Base-by-base conservation (phyloP, 2,797 vertebrate species). In the Neosilurus hyrtlii region DNA sequence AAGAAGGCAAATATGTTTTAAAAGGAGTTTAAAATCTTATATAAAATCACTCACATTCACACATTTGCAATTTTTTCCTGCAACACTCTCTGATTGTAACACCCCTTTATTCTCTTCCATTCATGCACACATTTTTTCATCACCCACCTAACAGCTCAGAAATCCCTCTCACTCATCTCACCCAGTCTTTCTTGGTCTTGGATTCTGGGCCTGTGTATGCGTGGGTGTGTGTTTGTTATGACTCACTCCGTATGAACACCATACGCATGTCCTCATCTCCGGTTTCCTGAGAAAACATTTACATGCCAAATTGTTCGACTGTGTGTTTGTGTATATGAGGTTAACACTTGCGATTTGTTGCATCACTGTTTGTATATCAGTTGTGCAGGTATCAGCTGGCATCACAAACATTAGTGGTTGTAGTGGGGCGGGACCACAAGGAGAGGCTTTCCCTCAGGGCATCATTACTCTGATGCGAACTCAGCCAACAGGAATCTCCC, bases 331-430 rank as follows among this genome's bases (percentile, higher is more conserved):
- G 43, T 72, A 80, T 54, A 37, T 84, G 82, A 79, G 82, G 86
- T 91, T 90, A 93, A 87, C 26, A 65, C 94, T 95, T 94, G 91
- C 94, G 91, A 80, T 9, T 49, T 90, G 88, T 95, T 94, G 93
- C 94, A 91, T 95, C 94, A 94, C 86, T 79, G 71, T 72, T 65
- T 86, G 63, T 84, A 37, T 84, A 56, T 59, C 11, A 26, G 43
- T 68, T 65, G 74, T 84, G 62, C 67, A 78, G 86, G 86, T 85
- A 85, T 87, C 85, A 88, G 77, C 84, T 88, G 87, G 87, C 84
- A 86, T 85, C 68, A 86, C 85, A 83, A 87, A 86, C 86, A 81
- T 67, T 43, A 84, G 82, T 83, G 84, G 86, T 63, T 49, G 66
- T 20, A 16, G 30, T 72, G 86, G 79, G 84, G 82, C 56, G 85